phyloP scores from a whole-genome alignment of 2,888 invertebrate species.

The Carcina quercana region DNA sequence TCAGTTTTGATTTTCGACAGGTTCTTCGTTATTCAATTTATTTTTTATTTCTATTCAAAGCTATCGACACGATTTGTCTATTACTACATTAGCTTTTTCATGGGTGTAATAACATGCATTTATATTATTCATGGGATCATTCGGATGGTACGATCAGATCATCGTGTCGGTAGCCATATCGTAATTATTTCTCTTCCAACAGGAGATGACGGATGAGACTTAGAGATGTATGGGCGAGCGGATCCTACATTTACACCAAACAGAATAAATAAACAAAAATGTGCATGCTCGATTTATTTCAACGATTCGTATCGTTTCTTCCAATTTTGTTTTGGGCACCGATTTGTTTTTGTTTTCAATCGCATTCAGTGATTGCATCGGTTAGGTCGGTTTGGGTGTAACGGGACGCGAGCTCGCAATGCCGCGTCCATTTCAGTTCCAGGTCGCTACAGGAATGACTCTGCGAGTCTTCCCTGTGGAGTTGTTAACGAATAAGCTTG shows the following conservation, averaged over 20 bases:
- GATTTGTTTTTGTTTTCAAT: slow-evolving; percentile 41
- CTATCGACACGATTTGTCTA: slow-evolving; percentile 41
- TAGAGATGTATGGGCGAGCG: slow-evolving; percentile 68
- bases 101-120: no score
- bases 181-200: slow-evolving; percentile 51
- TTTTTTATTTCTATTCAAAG: slow-evolving; percentile 28
- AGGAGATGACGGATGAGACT: slow-evolving; percentile 54
- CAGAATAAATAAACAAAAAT: slow-evolving; percentile 22
- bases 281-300: slow-evolving; percentile 55
- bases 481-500: slow-evolving; percentile 44
- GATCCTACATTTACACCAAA: slow-evolving; percentile 49
- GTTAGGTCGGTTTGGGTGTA: slow-evolving; percentile 35
- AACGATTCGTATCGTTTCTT: slow-evolving; percentile 29
- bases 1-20: slow-evolving; percentile 41
- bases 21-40: no score
- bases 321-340: slow-evolving; percentile 57
- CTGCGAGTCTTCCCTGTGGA: slow-evolving; percentile 4
- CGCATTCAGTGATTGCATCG: slow-evolving; percentile 75
- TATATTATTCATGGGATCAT: no score
- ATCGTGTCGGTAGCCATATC: slow-evolving; percentile 41
- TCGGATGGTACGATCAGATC: slow-evolving; percentile 7
- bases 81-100: slow-evolving; percentile 21
- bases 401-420: slow-evolving; percentile 26
- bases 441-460: slow-evolving; percentile 26
- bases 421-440: slow-evolving; percentile 42